Conservation (phyloP, 2,888 invertebrate genomes). For the Acleris laterana region DNA sequence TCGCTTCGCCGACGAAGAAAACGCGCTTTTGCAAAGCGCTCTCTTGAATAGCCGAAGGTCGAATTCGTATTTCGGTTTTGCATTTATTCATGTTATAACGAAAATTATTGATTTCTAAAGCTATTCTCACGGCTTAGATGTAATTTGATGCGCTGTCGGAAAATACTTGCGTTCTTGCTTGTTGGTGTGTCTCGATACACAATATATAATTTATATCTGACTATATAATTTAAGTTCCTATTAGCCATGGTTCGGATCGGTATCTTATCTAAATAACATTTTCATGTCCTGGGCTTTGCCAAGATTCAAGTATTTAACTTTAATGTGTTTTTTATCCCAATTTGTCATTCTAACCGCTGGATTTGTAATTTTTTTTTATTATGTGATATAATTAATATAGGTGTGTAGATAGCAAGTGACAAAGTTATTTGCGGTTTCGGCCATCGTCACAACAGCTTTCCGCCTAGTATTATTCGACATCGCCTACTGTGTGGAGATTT, state of each 20-base stretch:
- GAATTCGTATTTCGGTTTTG: conserved; percentile 60
- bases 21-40: background rate
- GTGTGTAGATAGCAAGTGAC: too few relatives aligned
- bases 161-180: conserved; percentile 2
- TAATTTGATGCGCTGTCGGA: conserved; percentile 22
- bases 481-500: conserved; percentile 20
- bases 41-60: conserved; percentile 39
- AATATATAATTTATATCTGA: too few relatives aligned
- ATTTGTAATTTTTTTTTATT: background rate
- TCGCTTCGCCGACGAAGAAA: background rate
- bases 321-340: too few relatives aligned
- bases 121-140: conserved; percentile 18
- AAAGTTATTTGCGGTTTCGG: conserved; percentile 7
- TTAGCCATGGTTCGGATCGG: too few relatives aligned
- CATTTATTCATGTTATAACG: conserved; percentile 69
- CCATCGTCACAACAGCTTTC: background rate
- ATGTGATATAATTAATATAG: background rate
- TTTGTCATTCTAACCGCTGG: too few relatives aligned
- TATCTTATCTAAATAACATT: too few relatives aligned
- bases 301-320: too few relatives aligned
- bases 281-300: too few relatives aligned
- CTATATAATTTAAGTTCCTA: too few relatives aligned
- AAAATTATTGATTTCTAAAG: conserved; percentile 48
- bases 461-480: conserved; percentile 18
- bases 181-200: background rate